phyloP scores from a whole-genome alignment of 2,113 vertebrate species.

The Brachypodius melanocephalos region DNA sequence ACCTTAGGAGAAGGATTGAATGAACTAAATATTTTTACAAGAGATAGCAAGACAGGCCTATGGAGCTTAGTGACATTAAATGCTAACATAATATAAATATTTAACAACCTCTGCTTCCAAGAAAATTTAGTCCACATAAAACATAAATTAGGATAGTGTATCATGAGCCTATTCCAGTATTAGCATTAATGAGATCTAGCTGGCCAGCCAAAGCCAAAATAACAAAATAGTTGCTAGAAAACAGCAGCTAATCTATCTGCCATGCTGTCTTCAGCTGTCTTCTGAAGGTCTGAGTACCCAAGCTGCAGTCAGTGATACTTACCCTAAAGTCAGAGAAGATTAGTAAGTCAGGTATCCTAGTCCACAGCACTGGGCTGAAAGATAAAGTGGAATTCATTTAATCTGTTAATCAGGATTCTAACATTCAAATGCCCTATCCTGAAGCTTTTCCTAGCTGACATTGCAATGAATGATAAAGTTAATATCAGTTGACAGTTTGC shows the following conservation, averaged over 20 bases:
- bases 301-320: slow-evolving; percentile 36
- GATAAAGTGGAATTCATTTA: slow-evolving; percentile 64
- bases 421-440: slow-evolving; percentile 59
- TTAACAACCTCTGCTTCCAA: slow-evolving; percentile 10
- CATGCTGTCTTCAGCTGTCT: not conserved
- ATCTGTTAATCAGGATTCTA: slow-evolving; percentile 65
- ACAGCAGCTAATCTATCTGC: slow-evolving; percentile 27
- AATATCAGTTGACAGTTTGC: slow-evolving; percentile 73
- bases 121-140: slow-evolving; percentile 39
- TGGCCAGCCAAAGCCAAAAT: slow-evolving; percentile 28
- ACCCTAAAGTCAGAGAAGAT: slow-evolving; percentile 48
- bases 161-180: slow-evolving; percentile 3
- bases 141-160: slow-evolving; percentile 23
- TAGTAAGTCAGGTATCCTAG: slow-evolving; percentile 29
- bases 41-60: not conserved
- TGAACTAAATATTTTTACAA: slow-evolving; percentile 14
- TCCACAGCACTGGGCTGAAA: not conserved
- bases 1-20: not conserved
- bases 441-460: slow-evolving; percentile 64
- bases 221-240: slow-evolving; percentile 38
- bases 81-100: slow-evolving; percentile 36
- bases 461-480: slow-evolving; percentile 60
- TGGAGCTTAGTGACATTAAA: slow-evolving; percentile 7
- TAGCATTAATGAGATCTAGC: slow-evolving; percentile 35
- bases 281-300: not conserved